phyloP scores from a whole-genome alignment of 1,140 invertebrate genomes.

The Euwallacea fornicatus region DNA sequence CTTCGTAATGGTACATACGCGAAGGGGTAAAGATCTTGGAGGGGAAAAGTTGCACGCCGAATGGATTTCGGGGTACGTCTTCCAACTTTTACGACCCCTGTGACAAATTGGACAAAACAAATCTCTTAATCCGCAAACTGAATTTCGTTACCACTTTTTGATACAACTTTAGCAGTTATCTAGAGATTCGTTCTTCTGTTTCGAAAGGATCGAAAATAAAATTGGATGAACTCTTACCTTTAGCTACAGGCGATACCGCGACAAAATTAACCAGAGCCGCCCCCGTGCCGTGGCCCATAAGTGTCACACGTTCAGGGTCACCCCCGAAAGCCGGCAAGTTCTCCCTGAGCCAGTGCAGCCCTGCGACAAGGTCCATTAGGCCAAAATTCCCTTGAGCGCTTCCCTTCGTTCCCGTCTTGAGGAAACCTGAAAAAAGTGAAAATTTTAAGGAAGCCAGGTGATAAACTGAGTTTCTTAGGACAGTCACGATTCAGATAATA shows the following conservation, averaged over 20 bases:
- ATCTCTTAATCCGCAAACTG: background rate
- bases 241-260: constrained; percentile 89
- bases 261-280: constrained; percentile 92
- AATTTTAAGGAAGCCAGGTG: no score
- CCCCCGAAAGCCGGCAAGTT: constrained; percentile 89
- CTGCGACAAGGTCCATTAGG: constrained; percentile 92
- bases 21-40: background rate
- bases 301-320: constrained; percentile 82
- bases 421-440: constrained; percentile 65
- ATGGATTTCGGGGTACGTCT: no score
- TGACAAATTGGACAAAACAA: no score
- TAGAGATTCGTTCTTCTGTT: background rate
- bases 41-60: no score
- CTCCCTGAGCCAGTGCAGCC: constrained; percentile 88
- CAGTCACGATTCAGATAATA: no score
- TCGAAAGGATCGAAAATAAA: background rate
- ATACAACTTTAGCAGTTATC: background rate
- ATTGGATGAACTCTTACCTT: constrained; percentile 65
- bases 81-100: no score
- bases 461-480: no score
- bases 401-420: constrained; percentile 83
- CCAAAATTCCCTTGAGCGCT: constrained; percentile 92
- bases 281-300: constrained; percentile 92
- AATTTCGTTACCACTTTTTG: background rate
- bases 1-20: constrained; percentile 10